phyloP scores from a whole-genome alignment of 2,888 invertebrate species.

The Phymatocera aterrima region DNA sequence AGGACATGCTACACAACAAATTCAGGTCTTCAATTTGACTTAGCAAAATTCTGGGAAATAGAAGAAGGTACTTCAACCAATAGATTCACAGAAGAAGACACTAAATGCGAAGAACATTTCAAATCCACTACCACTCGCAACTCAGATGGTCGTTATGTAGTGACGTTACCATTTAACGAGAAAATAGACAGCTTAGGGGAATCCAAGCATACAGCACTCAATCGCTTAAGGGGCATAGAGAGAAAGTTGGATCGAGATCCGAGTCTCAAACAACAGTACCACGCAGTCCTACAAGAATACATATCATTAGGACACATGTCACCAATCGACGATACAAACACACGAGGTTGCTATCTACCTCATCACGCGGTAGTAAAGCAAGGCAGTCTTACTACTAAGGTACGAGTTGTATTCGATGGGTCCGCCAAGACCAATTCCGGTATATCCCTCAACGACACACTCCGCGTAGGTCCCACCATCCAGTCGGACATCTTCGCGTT shows the following conservation, averaged over 20 bases:
- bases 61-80: slow-evolving; percentile 34
- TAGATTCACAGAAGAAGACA: slow-evolving; percentile 31
- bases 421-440: neutral
- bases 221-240: neutral
- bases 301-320: slow-evolving; percentile 2
- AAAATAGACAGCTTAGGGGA: neutral
- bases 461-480: neutral
- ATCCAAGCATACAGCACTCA: neutral
- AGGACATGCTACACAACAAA: neutral
- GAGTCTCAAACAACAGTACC: neutral
- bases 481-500: neutral
- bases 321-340: neutral
- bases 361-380: slow-evolving; percentile 7
- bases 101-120: slow-evolving; percentile 42
- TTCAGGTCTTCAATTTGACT: neutral
- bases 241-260: neutral
- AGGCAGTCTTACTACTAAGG: neutral
- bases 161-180: neutral
- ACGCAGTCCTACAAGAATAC: neutral
- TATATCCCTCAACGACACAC: neutral
- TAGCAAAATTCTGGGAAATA: slow-evolving; percentile 46
- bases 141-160: neutral
- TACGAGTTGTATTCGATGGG: too few relatives aligned
- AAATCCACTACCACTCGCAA: neutral
- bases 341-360: neutral